Evolutionary conservation across 2,113 vertebrate genomes (phyloP), one percentile per base, ranked within the genome.

Genomic region (Hyaena hyaena): DNA sequence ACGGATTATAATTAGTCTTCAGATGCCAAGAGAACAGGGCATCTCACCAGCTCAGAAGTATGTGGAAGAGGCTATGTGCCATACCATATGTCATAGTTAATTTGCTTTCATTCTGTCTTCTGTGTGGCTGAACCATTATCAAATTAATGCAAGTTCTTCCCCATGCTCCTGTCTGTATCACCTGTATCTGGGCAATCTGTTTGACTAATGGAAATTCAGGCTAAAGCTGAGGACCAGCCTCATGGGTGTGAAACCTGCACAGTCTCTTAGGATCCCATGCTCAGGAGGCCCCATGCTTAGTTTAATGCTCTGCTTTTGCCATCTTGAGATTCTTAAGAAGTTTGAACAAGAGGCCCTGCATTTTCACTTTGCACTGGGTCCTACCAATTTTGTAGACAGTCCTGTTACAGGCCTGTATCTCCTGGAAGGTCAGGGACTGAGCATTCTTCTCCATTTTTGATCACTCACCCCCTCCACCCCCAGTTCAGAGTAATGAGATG

Each of bases 221-320:
- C 31, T 84, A 10, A 88, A n/a, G 65, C n/a, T 3, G 24, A 96
- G 71, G 23, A 61, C 48, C 10, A 35, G 21, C 21, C 43, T 79
- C 28, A 11, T 23, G 55, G 8, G 2, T 85, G 26, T 74, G 63
- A 85, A 58, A 28, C 12, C 33, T 74, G 39, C 23, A 33, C 28
- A 0, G 7, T 50, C n/a, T 92, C 28, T 1, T 2, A 6, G 12
- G 48, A 69, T 19, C 2, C 8, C 14, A 63, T 0, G 2, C 68
- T 55, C 16, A 11, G 66, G n/a, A 33, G 24, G 5, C 26, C 16
- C 3, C n/a, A 17, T 17, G 43, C 45, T 80, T 79, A 39, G 48
- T 63, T 80, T 81, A 76, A 92, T 69, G 45, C 39, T 53, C 48
- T 74, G 15, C 39, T 61, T 3, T 43, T 33, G 66, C 39, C 11